Base-by-base conservation (phyloP, 2,113 vertebrate genomes). In the Vulpes vulpes region DNA sequence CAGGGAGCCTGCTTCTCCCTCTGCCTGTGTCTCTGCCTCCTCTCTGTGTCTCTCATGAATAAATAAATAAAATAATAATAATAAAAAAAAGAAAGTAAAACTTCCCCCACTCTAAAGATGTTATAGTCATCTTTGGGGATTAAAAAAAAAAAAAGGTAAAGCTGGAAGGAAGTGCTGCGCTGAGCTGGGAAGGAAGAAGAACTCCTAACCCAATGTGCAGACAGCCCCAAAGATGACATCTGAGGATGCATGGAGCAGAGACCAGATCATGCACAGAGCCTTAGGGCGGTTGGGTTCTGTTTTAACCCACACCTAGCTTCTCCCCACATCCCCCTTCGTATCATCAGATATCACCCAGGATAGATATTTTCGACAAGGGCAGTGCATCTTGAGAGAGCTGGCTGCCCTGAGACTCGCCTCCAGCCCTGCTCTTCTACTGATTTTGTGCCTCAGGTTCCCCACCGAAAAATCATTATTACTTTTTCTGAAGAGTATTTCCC, bases 371-470 rank as follows among this genome's bases (percentile, higher is more conserved):
- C 38, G 55, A 27, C 67, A 7, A 57, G 89, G 64, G 8, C 0
- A 0, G 5, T 38, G 65, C 20, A 3, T 20, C n/a, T 27, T 11
- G 17, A 65, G 25, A 43, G 89, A 43, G 89, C 17, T 11, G 4
- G 38, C 20, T 38, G 7, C 23, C 65, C n/a, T 11, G 71, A 69
- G 27, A 62, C 12, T 1, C 43, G 59, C 19, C 65, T 59, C 59
- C 20, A 62, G 82, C 35, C 6, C 5, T 25, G 35, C 17, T 57
- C 69, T 12, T 38, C 53, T 16, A n/a, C 64, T 32, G 8, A 51
- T 35, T 88, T 59, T 5, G 8, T 43, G 64, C 79, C 74, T 95
- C 89, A 60, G 65, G 62, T 93, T 71, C 38, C 85, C 60, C 83
- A 49, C n/a, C 57, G 62, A 64, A 84, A 64, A 89, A 67, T 25